phyloP scores from a whole-genome alignment of 2,797 vertebrate genomes.

The Naso thynnoides region DNA sequence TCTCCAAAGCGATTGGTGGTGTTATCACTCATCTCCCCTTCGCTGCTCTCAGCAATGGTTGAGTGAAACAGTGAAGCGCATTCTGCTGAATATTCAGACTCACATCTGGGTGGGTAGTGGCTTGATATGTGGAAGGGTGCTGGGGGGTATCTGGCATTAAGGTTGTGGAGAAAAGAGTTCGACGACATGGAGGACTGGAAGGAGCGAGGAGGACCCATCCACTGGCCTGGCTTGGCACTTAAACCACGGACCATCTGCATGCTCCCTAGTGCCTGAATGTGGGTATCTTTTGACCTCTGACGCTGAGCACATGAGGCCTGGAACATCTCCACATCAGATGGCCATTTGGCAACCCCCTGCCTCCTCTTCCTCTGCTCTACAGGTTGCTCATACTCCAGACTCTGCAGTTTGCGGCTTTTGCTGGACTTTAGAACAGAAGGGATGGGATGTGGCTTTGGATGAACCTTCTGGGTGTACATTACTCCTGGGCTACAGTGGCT shows the following conservation, averaged over 20 bases:
- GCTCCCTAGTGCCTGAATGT: constrained; percentile 41
- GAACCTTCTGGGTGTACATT: constrained; percentile 55
- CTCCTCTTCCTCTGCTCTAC: constrained; percentile 80
- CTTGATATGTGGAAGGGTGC: constrained; percentile 69
- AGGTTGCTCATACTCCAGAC: constrained; percentile 58
- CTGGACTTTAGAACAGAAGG: constrained; percentile 67
- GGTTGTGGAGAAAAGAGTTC: constrained; percentile 75
- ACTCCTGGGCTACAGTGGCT: constrained; percentile 83
- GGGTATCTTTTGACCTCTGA: constrained; percentile 74
- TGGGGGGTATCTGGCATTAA: constrained; percentile 81
- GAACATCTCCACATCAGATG: constrained; percentile 83
- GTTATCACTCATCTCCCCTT: constrained; percentile 90
- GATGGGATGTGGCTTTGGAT: constrained; percentile 68
- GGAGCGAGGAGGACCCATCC: constrained; percentile 57
- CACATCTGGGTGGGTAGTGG: constrained; percentile 81
- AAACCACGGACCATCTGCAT: constrained; percentile 73
- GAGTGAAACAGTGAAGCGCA: constrained; percentile 89
- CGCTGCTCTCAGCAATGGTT: constrained; percentile 90
- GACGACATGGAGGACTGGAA: constrained; percentile 72
- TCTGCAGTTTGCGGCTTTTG: constrained; percentile 70
- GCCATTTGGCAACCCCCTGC: constrained; percentile 84
- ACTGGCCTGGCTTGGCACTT: constrained; percentile 76
- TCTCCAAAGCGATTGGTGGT: constrained; percentile 92
- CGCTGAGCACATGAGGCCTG: constrained; percentile 54
- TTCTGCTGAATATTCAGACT: constrained; percentile 90